Evolutionary conservation across 1,140 invertebrate species (phyloP).

Genomic region (Phortica variegata): DNA sequence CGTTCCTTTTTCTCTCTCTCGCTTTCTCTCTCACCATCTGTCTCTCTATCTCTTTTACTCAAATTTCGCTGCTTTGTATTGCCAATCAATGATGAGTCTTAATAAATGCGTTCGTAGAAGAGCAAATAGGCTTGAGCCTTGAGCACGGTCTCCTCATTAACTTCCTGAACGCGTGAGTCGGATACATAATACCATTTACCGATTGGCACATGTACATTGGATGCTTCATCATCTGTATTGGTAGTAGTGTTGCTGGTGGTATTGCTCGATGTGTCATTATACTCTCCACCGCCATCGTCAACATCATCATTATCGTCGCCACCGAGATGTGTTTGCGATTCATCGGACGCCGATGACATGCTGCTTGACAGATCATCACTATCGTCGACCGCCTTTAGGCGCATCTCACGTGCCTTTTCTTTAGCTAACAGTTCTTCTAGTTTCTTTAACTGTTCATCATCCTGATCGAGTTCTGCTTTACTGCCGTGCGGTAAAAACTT

Average conservation of each 20-base stretch:
- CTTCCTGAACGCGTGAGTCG: constrained; percentile 80
- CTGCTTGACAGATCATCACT: constrained; percentile 59
- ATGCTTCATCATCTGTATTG: constrained; percentile 27
- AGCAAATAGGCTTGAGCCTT: constrained; percentile 91
- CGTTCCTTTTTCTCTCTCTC: no score
- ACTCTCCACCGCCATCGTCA: constrained; percentile 21
- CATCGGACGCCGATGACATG: constrained; percentile 56
- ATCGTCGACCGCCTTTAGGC: constrained; percentile 47
- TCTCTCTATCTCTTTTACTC: no score
- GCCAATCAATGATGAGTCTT: no score
- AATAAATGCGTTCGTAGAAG: constrained; percentile 91
- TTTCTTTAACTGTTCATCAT: constrained; percentile 45
- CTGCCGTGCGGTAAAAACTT: constrained; percentile 67
- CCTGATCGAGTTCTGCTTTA: constrained; percentile 55
- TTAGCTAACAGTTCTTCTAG: constrained; percentile 44
- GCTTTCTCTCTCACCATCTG: no score
- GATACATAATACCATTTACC: constrained; percentile 93
- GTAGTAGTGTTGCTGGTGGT: neutral
- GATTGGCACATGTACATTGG: constrained; percentile 61
- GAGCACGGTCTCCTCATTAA: constrained; percentile 79
- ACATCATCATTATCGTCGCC: constrained; percentile 53
- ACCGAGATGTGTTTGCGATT: constrained; percentile 42
- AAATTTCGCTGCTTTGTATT: no score
- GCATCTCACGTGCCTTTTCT: constrained; percentile 53
- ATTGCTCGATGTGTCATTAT: constrained; percentile 1